Percentiles rank a stretch among this genome's conserved stretches.
These are phyloP conservation scores for Anaspis maculata DNA, from an alignment of 2,888 invertebrate genomes.

Conservation along the genomic window DNA sequence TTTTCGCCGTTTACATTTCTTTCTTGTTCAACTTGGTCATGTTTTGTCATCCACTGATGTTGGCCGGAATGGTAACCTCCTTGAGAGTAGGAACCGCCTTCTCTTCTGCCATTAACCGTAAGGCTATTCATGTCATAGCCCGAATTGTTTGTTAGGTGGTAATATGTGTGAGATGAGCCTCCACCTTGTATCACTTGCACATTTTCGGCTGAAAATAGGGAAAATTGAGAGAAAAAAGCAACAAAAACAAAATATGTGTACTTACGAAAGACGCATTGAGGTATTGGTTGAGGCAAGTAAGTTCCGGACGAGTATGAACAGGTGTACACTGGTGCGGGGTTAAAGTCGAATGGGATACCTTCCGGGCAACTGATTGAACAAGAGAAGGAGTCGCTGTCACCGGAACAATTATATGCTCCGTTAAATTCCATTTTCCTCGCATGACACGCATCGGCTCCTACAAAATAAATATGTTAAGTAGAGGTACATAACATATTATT, in stretches of 20 bases:
- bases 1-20: background rate
- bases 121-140: no score
- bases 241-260: conserved; percentile 7
- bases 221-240: background rate
- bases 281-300: conserved; percentile 61
- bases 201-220: conserved; percentile 20
- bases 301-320: conserved; percentile 58
- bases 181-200: conserved; percentile 23
- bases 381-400: conserved; percentile 49
- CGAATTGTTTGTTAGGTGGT: conserved; percentile 5
- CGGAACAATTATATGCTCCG: conserved; percentile 66
- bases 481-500: conserved; percentile 1
- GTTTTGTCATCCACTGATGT: no score
- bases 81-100: no score
- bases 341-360: conserved; percentile 53
- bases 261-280: conserved; percentile 62
- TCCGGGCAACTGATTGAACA: conserved; percentile 62
- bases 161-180: conserved; percentile 14
- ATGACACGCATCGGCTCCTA: conserved; percentile 54
- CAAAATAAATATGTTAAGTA: no score
- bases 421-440: conserved; percentile 61
- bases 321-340: conserved; percentile 53
- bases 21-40: no score
- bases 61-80: no score
- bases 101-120: no score